Percentiles rank a stretch among this genome's conserved stretches.
Conservation (phyloP, 2,797 vertebrate species). For the Hemitrygon akajei region DNA sequence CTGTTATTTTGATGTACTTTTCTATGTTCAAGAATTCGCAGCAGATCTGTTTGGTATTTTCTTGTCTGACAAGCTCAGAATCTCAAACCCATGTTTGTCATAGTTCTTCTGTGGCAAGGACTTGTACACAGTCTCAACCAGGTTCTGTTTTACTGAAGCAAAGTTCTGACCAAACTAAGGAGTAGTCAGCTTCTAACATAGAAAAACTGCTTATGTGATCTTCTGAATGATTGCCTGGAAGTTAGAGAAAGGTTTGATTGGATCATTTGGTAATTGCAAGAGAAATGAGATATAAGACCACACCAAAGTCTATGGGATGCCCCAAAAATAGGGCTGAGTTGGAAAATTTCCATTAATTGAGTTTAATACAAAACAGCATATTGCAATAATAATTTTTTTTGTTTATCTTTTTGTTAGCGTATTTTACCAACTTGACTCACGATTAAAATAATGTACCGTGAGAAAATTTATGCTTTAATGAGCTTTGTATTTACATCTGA, state of each 20-base stretch:
- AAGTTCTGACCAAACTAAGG: neutral
- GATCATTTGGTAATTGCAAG: neutral
- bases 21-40: too few relatives aligned
- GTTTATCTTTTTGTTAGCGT: neutral
- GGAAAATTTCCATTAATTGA: neutral
- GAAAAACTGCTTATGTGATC: neutral
- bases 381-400: neutral
- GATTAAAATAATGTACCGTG: neutral
- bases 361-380: neutral
- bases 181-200: neutral
- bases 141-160: too few relatives aligned
- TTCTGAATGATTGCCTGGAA: neutral
- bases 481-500: neutral
- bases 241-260: neutral
- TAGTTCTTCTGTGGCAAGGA: too few relatives aligned
- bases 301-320: neutral
- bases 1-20: too few relatives aligned
- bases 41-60: too few relatives aligned
- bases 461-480: neutral
- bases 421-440: neutral
- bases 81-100: too few relatives aligned
- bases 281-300: neutral
- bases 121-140: too few relatives aligned
- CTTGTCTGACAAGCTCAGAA: too few relatives aligned
- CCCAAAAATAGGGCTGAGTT: neutral